Evolutionary conservation across 2,797 vertebrate genomes (phyloP).

Genomic region (Lacerta viridis): DNA sequence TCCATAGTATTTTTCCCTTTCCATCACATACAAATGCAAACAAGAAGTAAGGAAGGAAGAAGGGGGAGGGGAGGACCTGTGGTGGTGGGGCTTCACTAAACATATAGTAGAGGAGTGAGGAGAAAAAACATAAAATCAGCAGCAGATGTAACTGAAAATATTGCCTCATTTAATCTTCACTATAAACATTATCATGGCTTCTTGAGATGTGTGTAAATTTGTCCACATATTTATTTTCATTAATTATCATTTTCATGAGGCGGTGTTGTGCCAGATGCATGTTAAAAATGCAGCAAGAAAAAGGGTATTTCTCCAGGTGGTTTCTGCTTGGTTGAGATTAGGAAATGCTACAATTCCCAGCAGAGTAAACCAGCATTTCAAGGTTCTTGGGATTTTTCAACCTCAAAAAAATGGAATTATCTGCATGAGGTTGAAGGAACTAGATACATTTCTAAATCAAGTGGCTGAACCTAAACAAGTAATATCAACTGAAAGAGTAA

Average conservation of each 20-base stretch:
- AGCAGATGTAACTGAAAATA: background rate
- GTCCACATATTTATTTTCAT: conserved; percentile 21
- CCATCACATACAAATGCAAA: background rate
- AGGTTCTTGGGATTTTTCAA: background rate
- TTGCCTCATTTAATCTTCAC: conserved; percentile 7
- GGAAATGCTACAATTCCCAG: conserved; percentile 22
- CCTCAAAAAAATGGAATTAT: background rate
- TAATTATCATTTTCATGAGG: conserved; percentile 33
- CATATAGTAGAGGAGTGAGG: background rate
- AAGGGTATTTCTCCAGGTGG: conserved; percentile 10
- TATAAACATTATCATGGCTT: conserved; percentile 1
- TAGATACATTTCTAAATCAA: conserved; percentile 28
- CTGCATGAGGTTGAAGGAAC: conserved; percentile 1
- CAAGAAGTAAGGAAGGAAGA: background rate
- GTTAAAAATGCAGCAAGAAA: background rate
- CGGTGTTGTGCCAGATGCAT: background rate
- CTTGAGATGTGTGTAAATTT: conserved; percentile 18
- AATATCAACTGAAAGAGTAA: background rate
- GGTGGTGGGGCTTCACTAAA: background rate
- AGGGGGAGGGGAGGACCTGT: background rate
- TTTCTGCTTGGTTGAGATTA: conserved; percentile 37
- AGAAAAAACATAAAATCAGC: background rate
- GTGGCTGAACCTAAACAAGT: background rate
- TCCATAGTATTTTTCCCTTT: background rate
- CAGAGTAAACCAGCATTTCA: conserved; percentile 9